Evolutionary conservation across 2,113 vertebrate genomes (phyloP), one percentile per base, ranked within the genome.

Genomic region (Antechinus stuartii): DNA sequence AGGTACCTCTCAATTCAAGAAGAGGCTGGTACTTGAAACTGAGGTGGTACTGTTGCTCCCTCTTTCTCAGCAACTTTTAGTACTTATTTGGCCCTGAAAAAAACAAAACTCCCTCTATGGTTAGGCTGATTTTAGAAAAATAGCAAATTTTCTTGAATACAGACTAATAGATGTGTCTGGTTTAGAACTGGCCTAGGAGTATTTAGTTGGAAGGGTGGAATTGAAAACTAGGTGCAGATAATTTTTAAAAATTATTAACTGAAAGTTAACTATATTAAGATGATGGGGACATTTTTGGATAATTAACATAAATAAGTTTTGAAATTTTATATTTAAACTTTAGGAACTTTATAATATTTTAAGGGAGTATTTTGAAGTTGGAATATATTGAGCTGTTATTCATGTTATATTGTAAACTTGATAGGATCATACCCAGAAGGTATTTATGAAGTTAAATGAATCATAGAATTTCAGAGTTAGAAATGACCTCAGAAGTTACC

Each of bases 191-290:
- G 95, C 97, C 93, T 97, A 96, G 95, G 97, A 96, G 95, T 96
- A 91, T 94, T 97, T 91, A 84, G 95, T 96, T 97, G 93, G 94
- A 96, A 97, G 90, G 94, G 95, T 95, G 94, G 95, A 95, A 96
- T 97, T 96, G 97, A 96, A 96, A 97, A 96, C 96, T 96, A 97
- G 94, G 96, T 97, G 94, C 96, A 97, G 93, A 94, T 94, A 93
- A 61, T 92, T 97, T 84, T 91, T 55, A 61, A 54, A 95, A 96
- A 91, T 95, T 93, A 91, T 95, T 97, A 96, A 97, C 96, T 61
- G 95, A 97, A 53, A 0, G 4, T 93, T 93, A 91, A 90, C 96
- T 95, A 89, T 95, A 89, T 97, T 92, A 94, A 94, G 94, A 56
- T 94, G 92, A 97, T 10, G 52, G 93, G 76, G 93, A 84, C 2